Percentiles rank a stretch among this genome's conserved stretches.
Conservation (phyloP, 1,140 invertebrate species). For the Tetraneura akinire region DNA sequence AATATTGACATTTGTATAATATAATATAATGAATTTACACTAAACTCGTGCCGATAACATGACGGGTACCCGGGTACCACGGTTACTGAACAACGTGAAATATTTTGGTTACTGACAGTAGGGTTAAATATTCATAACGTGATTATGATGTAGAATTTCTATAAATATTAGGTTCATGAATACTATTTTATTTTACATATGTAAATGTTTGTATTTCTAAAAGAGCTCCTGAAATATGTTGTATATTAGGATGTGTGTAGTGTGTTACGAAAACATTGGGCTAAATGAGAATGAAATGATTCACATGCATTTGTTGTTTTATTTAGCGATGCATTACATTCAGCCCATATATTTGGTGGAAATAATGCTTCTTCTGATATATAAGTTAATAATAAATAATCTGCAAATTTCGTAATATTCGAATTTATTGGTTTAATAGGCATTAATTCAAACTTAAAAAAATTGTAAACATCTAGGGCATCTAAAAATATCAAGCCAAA, state of each 20-base stretch:
- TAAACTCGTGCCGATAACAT: too few species aligned
- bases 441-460: neutral
- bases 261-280: too few species aligned
- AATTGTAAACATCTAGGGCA: neutral
- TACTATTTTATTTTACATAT: neutral
- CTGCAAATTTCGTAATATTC: neutral
- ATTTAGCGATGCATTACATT: neutral
- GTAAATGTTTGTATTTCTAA: constrained; percentile 10
- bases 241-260: neutral
- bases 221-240: neutral
- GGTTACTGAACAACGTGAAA: too few species aligned
- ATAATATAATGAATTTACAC: too few species aligned
- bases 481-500: constrained; percentile 20
- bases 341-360: constrained; percentile 14
- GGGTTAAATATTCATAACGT: too few species aligned
- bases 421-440: neutral
- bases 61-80: too few species aligned
- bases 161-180: neutral
- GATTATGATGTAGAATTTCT: too few species aligned
- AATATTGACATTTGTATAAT: too few species aligned
- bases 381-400: neutral
- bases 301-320: constrained; percentile 27
- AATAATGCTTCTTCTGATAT: too few species aligned
- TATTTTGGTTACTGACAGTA: too few species aligned
- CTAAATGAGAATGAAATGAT: neutral